These are phyloP conservation scores for Anoplolepis gracilipes DNA, from an alignment of 1,140 invertebrate species.

Conservation along the genomic window DNA sequence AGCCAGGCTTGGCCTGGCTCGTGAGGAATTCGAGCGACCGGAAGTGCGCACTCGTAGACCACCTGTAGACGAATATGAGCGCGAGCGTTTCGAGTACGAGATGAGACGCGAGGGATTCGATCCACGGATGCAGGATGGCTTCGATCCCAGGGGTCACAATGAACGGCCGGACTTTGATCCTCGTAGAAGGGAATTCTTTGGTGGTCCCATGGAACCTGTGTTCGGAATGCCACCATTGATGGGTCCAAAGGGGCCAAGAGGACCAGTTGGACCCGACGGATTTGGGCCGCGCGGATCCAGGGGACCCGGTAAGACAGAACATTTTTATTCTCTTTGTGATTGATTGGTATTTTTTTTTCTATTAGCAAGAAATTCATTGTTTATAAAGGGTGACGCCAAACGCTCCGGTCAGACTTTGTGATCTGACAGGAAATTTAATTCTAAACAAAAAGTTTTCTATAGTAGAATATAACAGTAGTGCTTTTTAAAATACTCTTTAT, in stretches of 20 bases:
- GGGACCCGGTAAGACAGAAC: constrained; percentile 82
- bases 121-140: constrained; percentile 78
- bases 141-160: constrained; percentile 79
- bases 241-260: constrained; percentile 83
- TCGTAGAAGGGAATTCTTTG: constrained; percentile 82
- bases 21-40: constrained; percentile 81
- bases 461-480: no score
- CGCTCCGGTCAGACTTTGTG: no score
- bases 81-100: constrained; percentile 83
- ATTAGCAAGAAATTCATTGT: not conserved
- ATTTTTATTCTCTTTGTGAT: not conserved
- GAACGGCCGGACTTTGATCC: constrained; percentile 82
- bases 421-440: no score
- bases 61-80: constrained; percentile 81
- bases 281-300: constrained; percentile 83
- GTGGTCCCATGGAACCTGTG: constrained; percentile 80
- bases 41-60: constrained; percentile 79
- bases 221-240: constrained; percentile 83
- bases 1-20: constrained; percentile 65
- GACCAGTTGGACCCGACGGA: constrained; percentile 83
- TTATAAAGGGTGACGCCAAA: no score
- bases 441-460: no score
- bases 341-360: constrained; percentile 16
- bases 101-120: constrained; percentile 80
- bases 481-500: no score